Evolutionary conservation across 2,113 vertebrate genomes (phyloP), one percentile per base, ranked within the genome.

Genomic region (Anoplopoma fimbria): DNA sequence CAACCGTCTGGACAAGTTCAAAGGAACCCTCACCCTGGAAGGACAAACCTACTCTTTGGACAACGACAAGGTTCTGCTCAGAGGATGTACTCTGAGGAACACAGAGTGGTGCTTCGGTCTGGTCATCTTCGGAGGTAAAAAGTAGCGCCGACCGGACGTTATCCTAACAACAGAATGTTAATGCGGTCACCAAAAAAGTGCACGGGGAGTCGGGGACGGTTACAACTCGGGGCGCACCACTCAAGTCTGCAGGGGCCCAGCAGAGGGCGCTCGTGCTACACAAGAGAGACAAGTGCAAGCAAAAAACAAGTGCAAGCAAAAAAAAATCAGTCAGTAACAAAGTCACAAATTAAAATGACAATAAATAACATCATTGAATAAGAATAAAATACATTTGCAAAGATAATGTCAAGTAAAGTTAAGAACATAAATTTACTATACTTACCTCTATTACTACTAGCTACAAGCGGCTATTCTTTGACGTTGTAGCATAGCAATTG

Each of bases 71-170:
- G 93, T 99, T 78, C 92, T 99, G 86, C 95, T 99, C 38, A 91
- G 98, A 62, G 98, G 98, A 73, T 99, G 98, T 64, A 95, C 96
- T 0, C 93, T 99, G 70, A 95, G 97, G 86, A 99, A 99, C 93
- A 99, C 98, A 0, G 96, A 97, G 1, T 99, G 98, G 98, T 99
- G 97, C 92, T 99, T 95, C 12, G 98, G 98, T 5, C 92, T 99
- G 0, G 97, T 99, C 72, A 88, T 99, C 84, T 99, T 97, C 68
- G 97, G 96, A 62, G 98, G 98, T 99, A 69, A 76, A 13, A 0
- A 9, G 31, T 14, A 34, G 2, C 17, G 19, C 33, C 19, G 8
- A 25, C 3, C 34, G 61, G 19, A 57, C 8, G 23, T 38, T 36
- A 5, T 36, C 3, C 31, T n/a, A 10, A 29, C 55, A 73, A 60